These are phyloP conservation scores for Vireo altiloquus DNA, from an alignment of 2,113 vertebrate genomes.

Conservation along the genomic window DNA sequence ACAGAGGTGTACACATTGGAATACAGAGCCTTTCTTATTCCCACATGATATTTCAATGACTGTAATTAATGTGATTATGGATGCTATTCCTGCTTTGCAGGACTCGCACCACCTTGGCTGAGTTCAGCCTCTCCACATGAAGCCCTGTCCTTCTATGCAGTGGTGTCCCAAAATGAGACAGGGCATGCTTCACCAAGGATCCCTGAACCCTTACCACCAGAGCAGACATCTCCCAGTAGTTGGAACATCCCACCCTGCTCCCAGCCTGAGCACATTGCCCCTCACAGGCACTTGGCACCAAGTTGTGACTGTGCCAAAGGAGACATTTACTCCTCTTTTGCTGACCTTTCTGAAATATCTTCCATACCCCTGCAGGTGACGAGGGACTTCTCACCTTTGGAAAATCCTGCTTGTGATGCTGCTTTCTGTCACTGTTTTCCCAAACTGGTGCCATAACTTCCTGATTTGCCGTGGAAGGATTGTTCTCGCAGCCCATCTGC, in stretches of 20 bases:
- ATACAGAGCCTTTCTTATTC: background rate
- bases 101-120: background rate
- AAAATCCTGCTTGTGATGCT: background rate
- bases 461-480: background rate
- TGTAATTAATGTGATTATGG: background rate
- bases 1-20: background rate
- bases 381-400: background rate
- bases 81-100: background rate
- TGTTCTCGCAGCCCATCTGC: background rate
- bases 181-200: background rate
- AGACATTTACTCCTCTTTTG: background rate
- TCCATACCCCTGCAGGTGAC: background rate
- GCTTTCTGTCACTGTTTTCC: background rate
- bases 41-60: background rate
- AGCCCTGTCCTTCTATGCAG: background rate
- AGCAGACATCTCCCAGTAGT: background rate
- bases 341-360: background rate
- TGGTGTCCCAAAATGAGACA: background rate
- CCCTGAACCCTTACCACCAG: background rate
- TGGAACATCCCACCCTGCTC: background rate
- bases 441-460: accelerated
- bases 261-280: background rate
- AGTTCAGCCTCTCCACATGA: background rate
- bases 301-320: background rate
- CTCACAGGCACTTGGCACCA: background rate